These are phyloP conservation scores for Polyodon spathula DNA, from an alignment of 2,113 vertebrate genomes.

Conservation along the genomic window DNA sequence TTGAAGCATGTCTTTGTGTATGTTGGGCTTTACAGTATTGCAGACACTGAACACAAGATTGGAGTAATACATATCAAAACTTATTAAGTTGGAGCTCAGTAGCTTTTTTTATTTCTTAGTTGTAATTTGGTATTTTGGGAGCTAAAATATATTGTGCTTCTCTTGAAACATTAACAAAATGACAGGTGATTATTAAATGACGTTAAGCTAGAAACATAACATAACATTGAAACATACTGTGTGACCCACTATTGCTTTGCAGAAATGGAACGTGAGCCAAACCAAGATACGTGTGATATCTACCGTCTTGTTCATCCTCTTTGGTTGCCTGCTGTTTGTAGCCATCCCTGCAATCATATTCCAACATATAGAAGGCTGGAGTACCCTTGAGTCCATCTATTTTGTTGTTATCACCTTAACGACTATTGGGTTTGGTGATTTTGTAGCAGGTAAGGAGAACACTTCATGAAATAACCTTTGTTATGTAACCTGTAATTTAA, in stretches of 20 bases:
- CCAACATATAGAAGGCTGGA: slow-evolving; percentile 96
- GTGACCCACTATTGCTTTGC: slow-evolving; percentile 5
- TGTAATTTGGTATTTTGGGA: too few species aligned
- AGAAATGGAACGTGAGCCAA: slow-evolving; percentile 98
- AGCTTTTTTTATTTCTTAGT: too few species aligned
- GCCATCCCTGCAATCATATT: slow-evolving; percentile 90
- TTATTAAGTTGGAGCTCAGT: too few species aligned
- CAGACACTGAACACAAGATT: too few species aligned
- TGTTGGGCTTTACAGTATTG: too few species aligned
- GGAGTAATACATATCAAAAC: too few species aligned
- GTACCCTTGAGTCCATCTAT: slow-evolving; percentile 88
- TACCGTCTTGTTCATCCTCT: slow-evolving; percentile 91
- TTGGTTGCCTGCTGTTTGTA: slow-evolving; percentile 93
- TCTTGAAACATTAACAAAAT: too few species aligned
- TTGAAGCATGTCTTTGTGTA: too few species aligned
- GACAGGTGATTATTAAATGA: too few species aligned
- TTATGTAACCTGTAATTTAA: too few species aligned
- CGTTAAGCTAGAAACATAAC: not conserved
- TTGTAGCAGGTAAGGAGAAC: slow-evolving; percentile 80
- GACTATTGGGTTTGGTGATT: slow-evolving; percentile 96
- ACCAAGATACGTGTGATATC: slow-evolving; percentile 97
- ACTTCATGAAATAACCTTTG: not conserved
- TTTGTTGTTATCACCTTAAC: slow-evolving; percentile 97
- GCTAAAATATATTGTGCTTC: too few species aligned
- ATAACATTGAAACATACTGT: not conserved